phyloP scores from a whole-genome alignment of 1,140 invertebrate genomes.

The Sipha flava region DNA sequence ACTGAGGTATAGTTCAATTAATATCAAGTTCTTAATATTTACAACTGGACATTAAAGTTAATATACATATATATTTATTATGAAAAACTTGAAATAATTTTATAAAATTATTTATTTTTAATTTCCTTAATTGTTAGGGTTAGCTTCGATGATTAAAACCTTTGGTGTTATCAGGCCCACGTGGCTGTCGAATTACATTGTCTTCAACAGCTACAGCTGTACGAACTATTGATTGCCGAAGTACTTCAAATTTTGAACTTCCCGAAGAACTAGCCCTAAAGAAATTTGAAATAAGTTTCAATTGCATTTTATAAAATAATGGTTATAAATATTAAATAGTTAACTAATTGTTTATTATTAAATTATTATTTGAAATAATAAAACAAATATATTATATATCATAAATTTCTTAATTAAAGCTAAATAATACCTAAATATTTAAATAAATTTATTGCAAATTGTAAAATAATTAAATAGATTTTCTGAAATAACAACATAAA shows the following conservation, averaged over 20 bases:
- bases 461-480: no score
- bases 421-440: neutral
- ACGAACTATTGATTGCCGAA: neutral
- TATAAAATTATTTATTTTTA: neutral
- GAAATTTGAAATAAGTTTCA: neutral
- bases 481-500: no score
- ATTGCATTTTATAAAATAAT: no score
- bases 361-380: no score
- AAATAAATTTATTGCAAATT: neutral
- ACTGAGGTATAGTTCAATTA: neutral
- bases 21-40: neutral
- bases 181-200: constrained; percentile 17
- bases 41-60: constrained; percentile 11
- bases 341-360: no score
- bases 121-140: neutral
- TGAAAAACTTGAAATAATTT: neutral
- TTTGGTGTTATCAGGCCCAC: constrained; percentile 23
- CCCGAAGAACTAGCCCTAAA: constrained; percentile 24
- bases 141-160: constrained; percentile 29
- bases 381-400: no score
- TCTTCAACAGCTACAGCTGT: neutral
- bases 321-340: neutral
- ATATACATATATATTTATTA: neutral
- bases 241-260: constrained; percentile 14
- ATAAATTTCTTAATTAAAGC: no score